Conservation (phyloP, 1,140 invertebrate species). For the Drosophila nikananu region DNA sequence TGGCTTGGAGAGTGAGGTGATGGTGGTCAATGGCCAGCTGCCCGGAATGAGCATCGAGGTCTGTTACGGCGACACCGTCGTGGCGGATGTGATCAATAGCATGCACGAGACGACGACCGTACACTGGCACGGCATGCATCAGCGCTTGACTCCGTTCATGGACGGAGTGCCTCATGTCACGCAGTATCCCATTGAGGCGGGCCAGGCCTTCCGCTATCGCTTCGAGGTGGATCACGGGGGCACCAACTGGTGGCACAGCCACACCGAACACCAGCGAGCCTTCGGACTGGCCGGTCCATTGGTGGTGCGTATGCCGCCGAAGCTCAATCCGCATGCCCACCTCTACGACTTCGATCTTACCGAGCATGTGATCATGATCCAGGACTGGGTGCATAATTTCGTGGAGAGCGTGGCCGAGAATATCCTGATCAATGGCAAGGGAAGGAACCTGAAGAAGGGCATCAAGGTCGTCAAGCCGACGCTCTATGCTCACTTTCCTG, state of each 20-base stretch:
- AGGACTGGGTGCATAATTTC: constrained; percentile 83
- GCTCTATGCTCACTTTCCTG: constrained; percentile 66
- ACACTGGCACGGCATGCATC: constrained; percentile 87
- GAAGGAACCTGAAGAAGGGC: constrained; percentile 77
- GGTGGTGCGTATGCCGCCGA: constrained; percentile 80
- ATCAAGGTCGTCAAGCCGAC: constrained; percentile 52
- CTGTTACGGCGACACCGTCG: constrained; percentile 87
- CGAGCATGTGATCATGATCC: constrained; percentile 79
- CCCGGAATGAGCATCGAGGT: constrained; percentile 87
- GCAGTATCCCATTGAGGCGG: constrained; percentile 88
- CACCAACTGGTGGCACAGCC: constrained; percentile 83
- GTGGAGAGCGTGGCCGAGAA: constrained; percentile 84
- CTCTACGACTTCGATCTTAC: constrained; percentile 84
- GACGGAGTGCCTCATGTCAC: constrained; percentile 90
- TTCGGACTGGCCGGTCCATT: constrained; percentile 86
- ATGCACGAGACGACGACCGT: constrained; percentile 86
- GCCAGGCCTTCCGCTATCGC: constrained; percentile 87
- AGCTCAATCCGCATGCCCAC: constrained; percentile 67
- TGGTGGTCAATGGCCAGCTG: constrained; percentile 87
- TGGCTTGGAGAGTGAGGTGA: constrained; percentile 86
- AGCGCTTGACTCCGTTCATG: constrained; percentile 86
- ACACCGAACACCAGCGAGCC: constrained; percentile 85
- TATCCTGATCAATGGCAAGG: constrained; percentile 87
- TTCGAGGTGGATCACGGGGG: constrained; percentile 86
- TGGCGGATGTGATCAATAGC: constrained; percentile 87